Evolutionary conservation across 2,113 vertebrate genomes (phyloP).

Genomic region (Uria lomvia): DNA sequence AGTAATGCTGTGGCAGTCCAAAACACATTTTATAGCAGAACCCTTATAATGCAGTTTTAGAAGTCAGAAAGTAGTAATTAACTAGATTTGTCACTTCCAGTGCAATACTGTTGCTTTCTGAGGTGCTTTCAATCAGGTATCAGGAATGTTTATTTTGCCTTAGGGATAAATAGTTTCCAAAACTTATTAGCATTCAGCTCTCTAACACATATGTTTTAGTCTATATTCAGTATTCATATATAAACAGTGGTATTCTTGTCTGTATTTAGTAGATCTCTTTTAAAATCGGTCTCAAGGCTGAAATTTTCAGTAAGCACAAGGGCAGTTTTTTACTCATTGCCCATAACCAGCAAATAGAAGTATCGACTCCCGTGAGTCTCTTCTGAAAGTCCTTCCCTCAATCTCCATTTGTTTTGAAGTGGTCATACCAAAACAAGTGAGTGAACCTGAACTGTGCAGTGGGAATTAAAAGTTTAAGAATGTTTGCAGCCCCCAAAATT

Average conservation of each 20-base stretch:
- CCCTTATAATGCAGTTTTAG: background rate
- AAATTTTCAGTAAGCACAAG: background rate
- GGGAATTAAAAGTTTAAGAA: background rate
- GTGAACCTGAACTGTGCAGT: background rate
- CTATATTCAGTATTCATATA: background rate
- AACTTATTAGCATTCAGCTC: background rate
- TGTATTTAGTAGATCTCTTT: background rate
- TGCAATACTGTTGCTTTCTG: background rate
- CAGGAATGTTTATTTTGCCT: background rate
- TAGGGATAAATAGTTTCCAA: background rate
- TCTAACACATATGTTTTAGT: background rate
- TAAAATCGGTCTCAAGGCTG: background rate
- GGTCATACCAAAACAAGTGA: background rate
- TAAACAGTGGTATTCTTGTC: background rate
- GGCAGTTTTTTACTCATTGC: background rate
- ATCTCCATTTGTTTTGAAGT: background rate
- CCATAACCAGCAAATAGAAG: background rate
- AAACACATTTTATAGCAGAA: background rate
- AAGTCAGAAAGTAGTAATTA: background rate
- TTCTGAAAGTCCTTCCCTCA: background rate
- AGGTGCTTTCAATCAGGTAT: background rate
- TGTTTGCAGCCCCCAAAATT: background rate
- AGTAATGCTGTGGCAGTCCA: background rate
- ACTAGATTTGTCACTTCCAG: background rate
- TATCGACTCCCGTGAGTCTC: background rate